Evolutionary conservation across 2,888 invertebrate genomes (phyloP), one percentile per base, ranked within the genome.

Genomic region (Mimumesa dahlbomi): DNA sequence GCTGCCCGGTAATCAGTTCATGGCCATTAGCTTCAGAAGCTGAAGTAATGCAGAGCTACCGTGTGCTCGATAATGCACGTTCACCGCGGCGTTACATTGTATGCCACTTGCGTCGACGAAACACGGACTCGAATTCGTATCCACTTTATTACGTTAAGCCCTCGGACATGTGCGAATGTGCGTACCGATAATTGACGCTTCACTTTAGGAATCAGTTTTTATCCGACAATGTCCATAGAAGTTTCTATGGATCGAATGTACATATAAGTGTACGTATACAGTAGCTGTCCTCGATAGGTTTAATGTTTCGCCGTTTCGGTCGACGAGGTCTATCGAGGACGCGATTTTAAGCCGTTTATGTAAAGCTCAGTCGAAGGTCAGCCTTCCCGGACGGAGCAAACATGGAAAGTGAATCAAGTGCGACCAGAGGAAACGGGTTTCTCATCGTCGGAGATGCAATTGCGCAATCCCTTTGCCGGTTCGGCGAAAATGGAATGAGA

Each of bases 321-420:
- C n/a, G n/a, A n/a, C 50, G 18, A 34, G 18, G 31, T 11, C 38
- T 2, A 4, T 43, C 21, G 54, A 34, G 34, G 19, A 31, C 14
- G 40, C 4, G 34, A 29, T 50, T 54, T 50, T 25, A 53, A 29
- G n/a, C 31, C 18, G 31, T 46, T 54, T 40, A 2, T 18, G 29
- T 22, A 21, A 56, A 56, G 3, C 16, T 31, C 22, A 16, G 19
- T 2, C 43, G 71, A 68, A 71, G 71, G 57, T 62, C 45, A 49
- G 36, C 34, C 54, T 56, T 62, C 31, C n/a, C 14, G n/a, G n/a
- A n/a, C 18, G 9, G 62, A 16, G 14, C 34, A 56, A 56, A 65
- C 64, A 58, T 65, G 61, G 73, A 75, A 75, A 65, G 58, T 62
- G 48, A 75, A 58, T 52, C 61, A 57, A 53, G 75, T 38, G 56